Base-by-base conservation (phyloP, 2,888 invertebrate genomes). In the Netelia fuscicornis region DNA sequence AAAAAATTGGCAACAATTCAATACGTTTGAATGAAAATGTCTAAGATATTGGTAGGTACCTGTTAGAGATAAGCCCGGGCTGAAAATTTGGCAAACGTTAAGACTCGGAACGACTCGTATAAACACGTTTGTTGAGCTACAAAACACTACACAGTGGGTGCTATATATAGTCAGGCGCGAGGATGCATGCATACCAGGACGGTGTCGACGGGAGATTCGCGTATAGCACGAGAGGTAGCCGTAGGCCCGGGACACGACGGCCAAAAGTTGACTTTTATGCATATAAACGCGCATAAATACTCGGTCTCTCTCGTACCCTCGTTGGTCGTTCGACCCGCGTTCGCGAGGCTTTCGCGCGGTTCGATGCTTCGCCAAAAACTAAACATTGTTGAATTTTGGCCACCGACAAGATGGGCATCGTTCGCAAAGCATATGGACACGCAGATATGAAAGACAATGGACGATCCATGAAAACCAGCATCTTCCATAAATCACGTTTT, bases 181-280 rank as follows among this genome's bases (percentile, higher is more conserved):
- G 13, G 48, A 48, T 48, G 48, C 48, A 48, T 48, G 20, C 64
- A 71, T 71, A 13, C 62, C 71, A 44, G 54, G 23, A 52, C 44
- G 13, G 72, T 44, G 70, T 54, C 48, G 62, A 68, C 58, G 60
- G 60, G 48, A 20, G 17, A 58, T 58, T 56, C 72, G 71, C 30
- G 58, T 58, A 58, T 58, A 48, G 23, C 79, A 60, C 62, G 79
- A 64, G 56, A 54, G 56, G 30, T 11, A 71, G 79, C 64, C 64
- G 23, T 54, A 56, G 64, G 56, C 52, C 62, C 52, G 30, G 65
- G 64, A 56, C 20, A 17, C 79, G 56, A 30, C 64, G 72, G 65
- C 79, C 79, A 80, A 80, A 72, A 80, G 79, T 72, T 64, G 79
- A 72, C 72, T 80, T 72, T 80, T 56, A 80, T 72, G 71, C 71